Percentiles rank a stretch among this genome's conserved stretches.
phyloP scores from a whole-genome alignment of 2,888 invertebrate species.

The Lamellibrachia columna region DNA sequence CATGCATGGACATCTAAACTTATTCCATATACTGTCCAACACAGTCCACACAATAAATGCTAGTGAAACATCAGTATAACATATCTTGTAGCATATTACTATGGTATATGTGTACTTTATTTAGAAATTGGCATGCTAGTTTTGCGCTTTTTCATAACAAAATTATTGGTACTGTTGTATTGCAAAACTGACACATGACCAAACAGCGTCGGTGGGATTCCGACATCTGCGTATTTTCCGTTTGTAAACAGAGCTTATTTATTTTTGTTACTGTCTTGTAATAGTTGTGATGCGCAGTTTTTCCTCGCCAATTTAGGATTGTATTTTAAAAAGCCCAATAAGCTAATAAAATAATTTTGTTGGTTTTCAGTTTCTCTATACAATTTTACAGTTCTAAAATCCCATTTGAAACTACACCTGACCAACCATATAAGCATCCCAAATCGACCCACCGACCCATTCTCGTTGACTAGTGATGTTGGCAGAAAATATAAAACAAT shows the following conservation, averaged over 20 bases:
- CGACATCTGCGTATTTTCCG: too few species aligned
- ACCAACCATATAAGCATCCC: neutral
- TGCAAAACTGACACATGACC: too few species aligned
- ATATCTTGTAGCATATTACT: too few species aligned
- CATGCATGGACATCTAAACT: too few species aligned
- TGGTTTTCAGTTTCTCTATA: neutral
- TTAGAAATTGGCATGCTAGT: neutral
- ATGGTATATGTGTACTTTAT: neutral
- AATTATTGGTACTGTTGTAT: neutral
- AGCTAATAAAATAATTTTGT: neutral
- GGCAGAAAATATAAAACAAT: neutral
- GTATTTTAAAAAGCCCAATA: neutral
- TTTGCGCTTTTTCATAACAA: neutral
- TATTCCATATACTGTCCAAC: too few species aligned
- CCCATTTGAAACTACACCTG: neutral
- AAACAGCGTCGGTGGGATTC: too few species aligned
- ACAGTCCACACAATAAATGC: too few species aligned
- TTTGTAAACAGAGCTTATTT: neutral
- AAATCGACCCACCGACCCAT: neutral
- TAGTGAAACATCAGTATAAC: too few species aligned
- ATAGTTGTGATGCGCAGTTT: neutral
- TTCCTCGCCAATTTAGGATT: neutral
- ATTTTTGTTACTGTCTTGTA: neutral
- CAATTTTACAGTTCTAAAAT: neutral
- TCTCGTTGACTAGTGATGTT: neutral